Conservation (phyloP, 2,113 vertebrate genomes). For the Motacilla alba region DNA sequence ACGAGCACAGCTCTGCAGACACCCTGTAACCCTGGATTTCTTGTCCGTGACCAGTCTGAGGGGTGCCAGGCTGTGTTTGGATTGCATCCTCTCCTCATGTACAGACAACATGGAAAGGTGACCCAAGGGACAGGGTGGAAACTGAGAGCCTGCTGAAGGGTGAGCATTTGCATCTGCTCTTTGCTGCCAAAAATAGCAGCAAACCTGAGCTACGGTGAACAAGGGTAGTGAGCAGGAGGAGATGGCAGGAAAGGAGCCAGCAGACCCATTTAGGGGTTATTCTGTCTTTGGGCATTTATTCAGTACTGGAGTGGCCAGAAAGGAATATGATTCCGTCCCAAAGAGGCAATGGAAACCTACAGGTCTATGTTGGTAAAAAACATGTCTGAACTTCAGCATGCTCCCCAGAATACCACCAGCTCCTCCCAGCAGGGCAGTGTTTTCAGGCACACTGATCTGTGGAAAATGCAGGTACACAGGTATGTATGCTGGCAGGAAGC, state of each 20-base stretch:
- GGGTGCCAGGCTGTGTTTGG: background rate
- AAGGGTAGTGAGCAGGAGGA: background rate
- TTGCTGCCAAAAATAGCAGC: background rate
- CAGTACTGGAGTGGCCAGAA: background rate
- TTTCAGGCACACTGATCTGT: background rate
- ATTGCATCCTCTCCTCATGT: background rate
- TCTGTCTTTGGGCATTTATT: background rate
- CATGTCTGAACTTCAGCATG: background rate
- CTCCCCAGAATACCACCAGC: background rate
- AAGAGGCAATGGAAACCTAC: background rate
- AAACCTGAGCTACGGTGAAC: background rate
- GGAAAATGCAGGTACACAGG: background rate
- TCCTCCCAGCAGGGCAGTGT: background rate
- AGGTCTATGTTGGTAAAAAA: background rate
- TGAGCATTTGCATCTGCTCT: background rate
- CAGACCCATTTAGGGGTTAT: background rate
- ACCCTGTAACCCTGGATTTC: accelerated
- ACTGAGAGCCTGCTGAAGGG: background rate
- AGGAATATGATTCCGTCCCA: background rate
- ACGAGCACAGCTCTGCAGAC: background rate
- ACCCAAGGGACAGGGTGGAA: background rate
- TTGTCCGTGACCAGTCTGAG: background rate
- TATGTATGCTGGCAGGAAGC: background rate
- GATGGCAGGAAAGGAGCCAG: background rate
- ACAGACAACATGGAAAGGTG: background rate